phyloP scores from a whole-genome alignment of 92 coral and sea anemone species.

The Phymanthus crucifer region DNA sequence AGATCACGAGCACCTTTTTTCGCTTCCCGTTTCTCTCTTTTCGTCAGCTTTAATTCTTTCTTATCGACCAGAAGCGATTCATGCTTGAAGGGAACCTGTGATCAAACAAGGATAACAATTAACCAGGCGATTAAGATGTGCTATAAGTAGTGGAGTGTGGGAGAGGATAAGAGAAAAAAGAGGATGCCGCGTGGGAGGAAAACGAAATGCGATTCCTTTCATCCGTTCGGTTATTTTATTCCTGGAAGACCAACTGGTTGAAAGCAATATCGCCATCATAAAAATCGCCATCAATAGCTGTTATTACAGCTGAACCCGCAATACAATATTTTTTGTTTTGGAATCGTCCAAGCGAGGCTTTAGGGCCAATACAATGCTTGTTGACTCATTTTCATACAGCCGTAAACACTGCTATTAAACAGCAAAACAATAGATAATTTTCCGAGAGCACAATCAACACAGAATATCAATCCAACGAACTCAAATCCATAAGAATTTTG shows the following conservation, averaged over 20 bases:
- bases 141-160: not conserved
- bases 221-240: not conserved
- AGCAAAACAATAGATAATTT: no score
- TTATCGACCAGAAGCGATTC: constrained; percentile 72
- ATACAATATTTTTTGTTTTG: no score
- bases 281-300: no score
- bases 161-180: not conserved
- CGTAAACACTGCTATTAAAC: no score
- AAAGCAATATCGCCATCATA: no score
- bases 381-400: no score
- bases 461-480: no score
- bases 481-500: no score
- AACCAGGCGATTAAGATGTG: not conserved
- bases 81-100: constrained; percentile 93
- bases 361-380: no score
- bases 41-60: constrained; percentile 73
- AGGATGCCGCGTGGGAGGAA: not conserved
- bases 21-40: constrained; percentile 91
- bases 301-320: no score
- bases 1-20: constrained; percentile 66
- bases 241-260: not conserved
- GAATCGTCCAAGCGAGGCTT: no score
- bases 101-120: not conserved
- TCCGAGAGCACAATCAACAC: no score
- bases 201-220: not conserved